Base-by-base conservation (phyloP, 2,113 vertebrate genomes). In the Rafetus swinhoei region DNA sequence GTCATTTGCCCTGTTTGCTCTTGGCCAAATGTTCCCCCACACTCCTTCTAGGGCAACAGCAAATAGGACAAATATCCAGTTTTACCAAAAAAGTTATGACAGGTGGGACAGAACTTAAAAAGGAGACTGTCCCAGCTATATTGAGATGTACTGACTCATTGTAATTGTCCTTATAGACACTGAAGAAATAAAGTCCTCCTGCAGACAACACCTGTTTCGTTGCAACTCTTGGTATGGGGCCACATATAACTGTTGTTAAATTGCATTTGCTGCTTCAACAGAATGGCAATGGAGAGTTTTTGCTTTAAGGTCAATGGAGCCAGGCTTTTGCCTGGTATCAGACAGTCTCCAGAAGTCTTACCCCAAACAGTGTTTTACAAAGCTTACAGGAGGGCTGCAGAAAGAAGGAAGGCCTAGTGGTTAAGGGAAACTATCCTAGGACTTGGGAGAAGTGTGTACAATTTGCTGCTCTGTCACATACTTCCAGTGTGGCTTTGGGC, bases 341-440 rank as follows among this genome's bases (percentile, higher is more conserved):
- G 72, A 93, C 85, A 89, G 85, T 77, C 29, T 45, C 6, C 45
- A 45, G 45, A 45, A 45, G 45, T 60, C 82, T 13, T 74, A 91
- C 84, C 84, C 80, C 65, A 93, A 94, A 81, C 82, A 57, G 18
- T 91, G 92, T 87, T 84, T 91, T 93, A 84, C 52, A 79, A 50
- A 53, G 91, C 88, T 90, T 91, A 59, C 35, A 74, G 35, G 50
- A 77, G 45, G 87, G 65, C 79, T 93, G 27, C 59, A 86, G 86
- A 85, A 95, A 93, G 27, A 62, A 62, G 62, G 62, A 16, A 32
- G 6, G 11, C 16, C 29, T 32, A 65, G 62, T 32, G 62, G 27
- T 62, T 62, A 65, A 32, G 45, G 62, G 29, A 18, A 65, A 65
- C 2, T 65, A 32, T 65, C 62, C 29, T 9, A 65, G 62, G 62